Base-by-base conservation (phyloP, 2,797 vertebrate species). In the Platalea minor region DNA sequence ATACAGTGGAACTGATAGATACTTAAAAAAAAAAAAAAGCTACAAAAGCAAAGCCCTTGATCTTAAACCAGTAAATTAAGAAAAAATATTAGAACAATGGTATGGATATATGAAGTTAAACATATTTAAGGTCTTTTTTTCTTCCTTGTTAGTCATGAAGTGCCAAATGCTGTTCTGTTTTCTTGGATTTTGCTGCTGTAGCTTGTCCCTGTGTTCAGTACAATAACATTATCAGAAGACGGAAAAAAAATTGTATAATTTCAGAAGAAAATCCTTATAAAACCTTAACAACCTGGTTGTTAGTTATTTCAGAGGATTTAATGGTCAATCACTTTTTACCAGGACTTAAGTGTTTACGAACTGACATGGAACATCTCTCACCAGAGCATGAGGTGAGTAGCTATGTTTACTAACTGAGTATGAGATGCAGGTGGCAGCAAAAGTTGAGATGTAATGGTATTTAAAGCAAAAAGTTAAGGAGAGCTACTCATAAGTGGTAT, bases 271-370 rank as follows among this genome's bases (percentile, higher is more conserved):
- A 17, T 81, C 50, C 46, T 87, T 94, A 39, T 26, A 72, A 75
- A 88, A 96, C 95, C 98, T 98, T 99, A 98, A 98, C 97, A 90
- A 45, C 50, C 11, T 74, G 79, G 3, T 28, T 78, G 87, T 57
- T 97, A 99, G 99, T 99, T 98, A 99, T 99, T 98, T 99, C 99
- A 61, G 99, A 99, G 90, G 99, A 99, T 93, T 98, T 99, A 97
- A 99, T 99, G 99, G 98, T 99, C 75, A 99, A 98, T 98, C 99
- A 99, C 97, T 99, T 99, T 98, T 98, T 99, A 97, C 99, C 99
- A 7, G 99, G 99, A 91, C 98, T 99, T 91, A 98, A 99, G 97
- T 99, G 99, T 98, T 98, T 99, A 94, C 99, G 99, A 54, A 97
- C 96, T 5, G 99, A 99, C 97, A 99, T 99, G 99, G 99, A 99